Conservation (phyloP, 2,888 invertebrate species). For the Villa cingulata region DNA sequence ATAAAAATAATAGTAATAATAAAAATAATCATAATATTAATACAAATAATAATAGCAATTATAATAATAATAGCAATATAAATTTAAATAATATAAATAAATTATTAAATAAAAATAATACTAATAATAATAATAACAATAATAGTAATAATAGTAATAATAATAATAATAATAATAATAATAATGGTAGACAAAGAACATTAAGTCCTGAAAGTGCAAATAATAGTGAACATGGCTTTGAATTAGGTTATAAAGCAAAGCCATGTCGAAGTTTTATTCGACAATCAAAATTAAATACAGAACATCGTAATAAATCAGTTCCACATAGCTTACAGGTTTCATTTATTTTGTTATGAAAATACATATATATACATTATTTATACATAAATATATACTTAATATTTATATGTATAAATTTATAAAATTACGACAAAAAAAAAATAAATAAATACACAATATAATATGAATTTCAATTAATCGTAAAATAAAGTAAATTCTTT, state of each 20-base stretch:
- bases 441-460: too few relatives aligned
- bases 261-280: slow-evolving; percentile 23
- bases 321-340: slow-evolving; percentile 24
- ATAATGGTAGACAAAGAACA: slow-evolving; percentile 7
- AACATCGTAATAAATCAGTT: slow-evolving; percentile 25
- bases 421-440: too few relatives aligned
- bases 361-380: too few relatives aligned
- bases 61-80: background rate
- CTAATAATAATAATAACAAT: slow-evolving; percentile 4
- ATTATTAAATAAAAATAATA: background rate
- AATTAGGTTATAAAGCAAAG: slow-evolving; percentile 20
- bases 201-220: slow-evolving; percentile 16
- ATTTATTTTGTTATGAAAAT: background rate
- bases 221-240: slow-evolving; percentile 19
- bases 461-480: too few relatives aligned
- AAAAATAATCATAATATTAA: too few relatives aligned
- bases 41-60: background rate
- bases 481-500: too few relatives aligned
- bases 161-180: background rate
- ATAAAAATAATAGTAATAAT: too few relatives aligned
- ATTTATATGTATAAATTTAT: too few relatives aligned
- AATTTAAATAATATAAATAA: background rate
- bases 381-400: too few relatives aligned
- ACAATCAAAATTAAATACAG: slow-evolving; percentile 19
- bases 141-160: slow-evolving; percentile 1